Percentiles rank a stretch among this genome's conserved stretches.
These are phyloP conservation scores for Emys orbicularis DNA, from an alignment of 2,797 vertebrate genomes.

Conservation along the genomic window DNA sequence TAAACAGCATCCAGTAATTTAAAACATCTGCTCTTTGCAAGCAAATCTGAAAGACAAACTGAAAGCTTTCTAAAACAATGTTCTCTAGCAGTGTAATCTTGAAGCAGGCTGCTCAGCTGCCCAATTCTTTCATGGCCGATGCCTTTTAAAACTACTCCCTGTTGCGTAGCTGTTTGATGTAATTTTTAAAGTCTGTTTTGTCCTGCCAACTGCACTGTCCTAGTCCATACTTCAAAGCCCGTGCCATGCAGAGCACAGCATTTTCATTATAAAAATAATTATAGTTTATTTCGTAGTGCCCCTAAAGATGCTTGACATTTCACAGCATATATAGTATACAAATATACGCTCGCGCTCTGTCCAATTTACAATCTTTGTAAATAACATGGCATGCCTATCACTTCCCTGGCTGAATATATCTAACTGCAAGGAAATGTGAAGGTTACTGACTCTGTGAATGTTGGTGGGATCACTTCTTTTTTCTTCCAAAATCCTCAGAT, in stretches of 20 bases:
- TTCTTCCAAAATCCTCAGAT: background rate
- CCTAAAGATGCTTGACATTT: background rate
- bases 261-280: constrained; percentile 31
- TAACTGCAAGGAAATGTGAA: background rate
- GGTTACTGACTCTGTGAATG: background rate
- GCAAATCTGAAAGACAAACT: constrained; percentile 47
- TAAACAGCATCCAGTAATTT: constrained; percentile 29
- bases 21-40: constrained; percentile 40
- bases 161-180: constrained; percentile 64
- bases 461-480: background rate
- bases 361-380: background rate
- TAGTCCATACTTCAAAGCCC: constrained; percentile 63
- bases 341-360: background rate
- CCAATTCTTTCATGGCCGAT: constrained; percentile 48
- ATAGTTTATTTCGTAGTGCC: constrained; percentile 44
- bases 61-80: constrained; percentile 57
- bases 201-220: constrained; percentile 60
- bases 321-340: background rate
- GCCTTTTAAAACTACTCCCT: constrained; percentile 76
- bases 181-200: constrained; percentile 75
- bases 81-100: constrained; percentile 6
- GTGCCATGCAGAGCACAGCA: constrained; percentile 33
- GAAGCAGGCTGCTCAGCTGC: constrained; percentile 29
- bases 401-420: background rate
- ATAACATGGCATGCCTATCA: background rate